Conservation (phyloP, 2,113 vertebrate genomes). For the Syrrhaptes paradoxus region DNA sequence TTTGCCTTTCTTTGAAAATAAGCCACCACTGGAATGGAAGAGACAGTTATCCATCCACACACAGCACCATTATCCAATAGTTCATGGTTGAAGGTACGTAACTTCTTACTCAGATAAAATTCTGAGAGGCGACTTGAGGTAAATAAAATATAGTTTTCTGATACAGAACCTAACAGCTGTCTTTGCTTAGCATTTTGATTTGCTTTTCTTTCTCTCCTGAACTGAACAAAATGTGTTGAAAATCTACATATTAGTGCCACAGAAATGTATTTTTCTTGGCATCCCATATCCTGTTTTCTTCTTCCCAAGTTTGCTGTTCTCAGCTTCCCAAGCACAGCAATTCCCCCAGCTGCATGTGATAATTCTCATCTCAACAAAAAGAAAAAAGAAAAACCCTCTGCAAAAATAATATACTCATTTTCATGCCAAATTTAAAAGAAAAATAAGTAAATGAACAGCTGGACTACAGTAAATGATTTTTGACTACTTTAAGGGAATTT, state of each 20-base stretch:
- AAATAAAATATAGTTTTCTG: neutral
- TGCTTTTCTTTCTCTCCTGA: neutral
- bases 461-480: slow-evolving; percentile 46
- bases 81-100: neutral
- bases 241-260: slow-evolving; percentile 24
- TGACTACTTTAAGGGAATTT: slow-evolving; percentile 50
- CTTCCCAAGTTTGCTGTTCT: slow-evolving; percentile 46
- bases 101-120: neutral
- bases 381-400: slow-evolving; percentile 8
- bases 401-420: slow-evolving; percentile 57
- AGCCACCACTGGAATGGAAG: neutral
- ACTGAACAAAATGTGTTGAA: neutral
- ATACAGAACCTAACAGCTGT: slow-evolving; percentile 9
- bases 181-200: slow-evolving; percentile 39
- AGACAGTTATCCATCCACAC: neutral
- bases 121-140: neutral
- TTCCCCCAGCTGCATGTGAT: slow-evolving; percentile 57
- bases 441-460: slow-evolving; percentile 62
- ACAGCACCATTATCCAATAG: neutral
- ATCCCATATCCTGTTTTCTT: slow-evolving; percentile 33
- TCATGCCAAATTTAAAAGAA: slow-evolving; percentile 45
- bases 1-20: neutral
- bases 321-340: slow-evolving; percentile 42
- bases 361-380: slow-evolving; percentile 8
- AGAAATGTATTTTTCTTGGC: slow-evolving; percentile 21